Evolutionary conservation across 2,888 invertebrate genomes (phyloP).

Genomic region (Amphimallon solstitiale): DNA sequence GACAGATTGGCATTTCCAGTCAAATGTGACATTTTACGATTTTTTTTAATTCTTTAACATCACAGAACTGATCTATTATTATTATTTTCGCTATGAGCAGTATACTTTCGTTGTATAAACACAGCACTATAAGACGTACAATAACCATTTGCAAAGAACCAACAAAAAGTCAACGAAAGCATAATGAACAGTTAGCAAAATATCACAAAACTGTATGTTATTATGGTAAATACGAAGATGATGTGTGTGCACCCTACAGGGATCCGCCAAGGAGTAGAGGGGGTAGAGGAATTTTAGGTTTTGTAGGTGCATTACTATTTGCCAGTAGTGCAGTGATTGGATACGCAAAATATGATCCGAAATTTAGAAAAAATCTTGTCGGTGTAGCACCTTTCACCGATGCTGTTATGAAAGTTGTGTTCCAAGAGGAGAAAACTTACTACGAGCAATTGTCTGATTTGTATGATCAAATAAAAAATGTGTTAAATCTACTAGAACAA

Average conservation of each 20-base stretch:
- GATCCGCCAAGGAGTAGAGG: neutral
- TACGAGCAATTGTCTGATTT: neutral
- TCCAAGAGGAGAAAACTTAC: slow-evolving; percentile 10
- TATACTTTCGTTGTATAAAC: neutral
- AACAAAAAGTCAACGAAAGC: neutral
- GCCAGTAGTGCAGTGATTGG: neutral
- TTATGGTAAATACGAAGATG: neutral
- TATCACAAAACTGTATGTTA: neutral
- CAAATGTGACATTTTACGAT: no score
- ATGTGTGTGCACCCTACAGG: neutral
- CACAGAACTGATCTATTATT: no score
- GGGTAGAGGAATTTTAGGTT: neutral
- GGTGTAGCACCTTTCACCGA: neutral
- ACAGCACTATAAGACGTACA: neutral
- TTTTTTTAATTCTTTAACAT: no score
- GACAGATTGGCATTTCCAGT: no score
- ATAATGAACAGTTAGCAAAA: neutral
- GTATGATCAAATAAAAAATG: neutral
- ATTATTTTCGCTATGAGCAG: neutral
- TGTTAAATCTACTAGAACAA: neutral
- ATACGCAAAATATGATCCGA: neutral
- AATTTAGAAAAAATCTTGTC: neutral
- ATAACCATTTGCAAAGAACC: neutral
- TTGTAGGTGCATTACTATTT: neutral
- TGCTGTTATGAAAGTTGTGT: neutral